phyloP scores from a whole-genome alignment of 1,140 invertebrate species.

The Galendromus occidentalis region DNA sequence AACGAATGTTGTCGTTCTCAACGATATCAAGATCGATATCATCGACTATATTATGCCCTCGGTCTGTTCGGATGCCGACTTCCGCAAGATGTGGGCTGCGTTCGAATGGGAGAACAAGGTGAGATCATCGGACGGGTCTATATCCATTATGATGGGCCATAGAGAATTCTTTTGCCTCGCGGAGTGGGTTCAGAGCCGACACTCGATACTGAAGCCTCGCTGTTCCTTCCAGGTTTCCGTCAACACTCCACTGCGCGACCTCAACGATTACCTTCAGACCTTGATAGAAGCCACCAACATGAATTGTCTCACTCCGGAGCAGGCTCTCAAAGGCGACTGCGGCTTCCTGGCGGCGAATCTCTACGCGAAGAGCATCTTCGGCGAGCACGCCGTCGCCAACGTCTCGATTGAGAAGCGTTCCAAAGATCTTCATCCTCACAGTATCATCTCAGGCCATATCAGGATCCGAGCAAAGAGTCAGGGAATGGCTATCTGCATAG shows the following conservation, averaged over 20 bases:
- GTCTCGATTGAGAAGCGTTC: constrained; percentile 73
- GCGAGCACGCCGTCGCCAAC: constrained; percentile 95
- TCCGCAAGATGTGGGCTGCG: constrained; percentile 97
- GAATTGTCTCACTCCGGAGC: constrained; percentile 92
- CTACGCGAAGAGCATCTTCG: constrained; percentile 96
- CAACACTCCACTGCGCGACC: constrained; percentile 76
- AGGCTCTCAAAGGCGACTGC: constrained; percentile 82
- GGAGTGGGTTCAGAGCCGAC: too few relatives aligned
- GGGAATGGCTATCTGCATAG: constrained; percentile 90
- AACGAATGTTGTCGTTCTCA: constrained; percentile 87
- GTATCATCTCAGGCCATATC: constrained; percentile 84
- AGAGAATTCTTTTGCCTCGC: too few relatives aligned
- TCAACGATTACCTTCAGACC: constrained; percentile 79
- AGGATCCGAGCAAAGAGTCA: constrained; percentile 88
- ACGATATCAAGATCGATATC: constrained; percentile 98
- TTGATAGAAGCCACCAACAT: constrained; percentile 90
- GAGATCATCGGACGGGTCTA: too few relatives aligned
- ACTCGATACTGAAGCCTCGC: too few relatives aligned
- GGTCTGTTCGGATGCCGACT: constrained; percentile 77
- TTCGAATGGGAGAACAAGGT: constrained; percentile 99
- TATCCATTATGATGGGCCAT: constrained; percentile 3
- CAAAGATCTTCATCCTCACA: constrained; percentile 36
- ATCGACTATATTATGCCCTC: constrained; percentile 99
- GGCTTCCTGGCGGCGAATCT: constrained; percentile 98
- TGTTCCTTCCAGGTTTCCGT: constrained; percentile 48